These are phyloP conservation scores for Leptura quadrifasciata DNA, from an alignment of 2,888 invertebrate genomes.

Conservation along the genomic window DNA sequence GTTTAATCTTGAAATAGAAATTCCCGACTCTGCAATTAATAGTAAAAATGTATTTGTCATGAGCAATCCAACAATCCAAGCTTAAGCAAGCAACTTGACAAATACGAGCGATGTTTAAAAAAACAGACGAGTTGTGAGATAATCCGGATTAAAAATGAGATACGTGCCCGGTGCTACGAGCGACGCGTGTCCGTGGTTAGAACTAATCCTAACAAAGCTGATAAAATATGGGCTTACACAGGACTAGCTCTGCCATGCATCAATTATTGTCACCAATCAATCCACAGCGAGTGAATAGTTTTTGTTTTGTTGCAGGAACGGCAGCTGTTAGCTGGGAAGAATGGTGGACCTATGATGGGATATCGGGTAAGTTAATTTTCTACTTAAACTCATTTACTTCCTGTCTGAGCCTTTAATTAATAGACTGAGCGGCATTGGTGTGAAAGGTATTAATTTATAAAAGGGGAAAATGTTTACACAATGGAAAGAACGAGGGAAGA, in stretches of 20 bases:
- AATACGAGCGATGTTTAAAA: slow-evolving; percentile 58
- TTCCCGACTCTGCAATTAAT: slow-evolving; percentile 22
- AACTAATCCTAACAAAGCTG: slow-evolving; percentile 55
- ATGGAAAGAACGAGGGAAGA: slow-evolving; percentile 12
- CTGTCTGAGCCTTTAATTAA: slow-evolving; percentile 46
- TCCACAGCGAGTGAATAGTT: slow-evolving; percentile 54
- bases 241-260: slow-evolving; percentile 66
- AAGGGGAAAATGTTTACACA: slow-evolving; percentile 38
- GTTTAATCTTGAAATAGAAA: slow-evolving; percentile 19
- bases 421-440: slow-evolving; percentile 35
- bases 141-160: slow-evolving; percentile 74
- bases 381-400: slow-evolving; percentile 44
- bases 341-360: slow-evolving; percentile 97
- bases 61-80: slow-evolving; percentile 48
- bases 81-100: slow-evolving; percentile 56
- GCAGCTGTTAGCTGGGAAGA: slow-evolving; percentile 92
- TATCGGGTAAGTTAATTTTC: slow-evolving; percentile 84
- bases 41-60: slow-evolving; percentile 52
- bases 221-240: slow-evolving; percentile 59
- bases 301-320: slow-evolving; percentile 77
- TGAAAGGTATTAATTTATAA: slow-evolving; percentile 24
- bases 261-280: slow-evolving; percentile 69
- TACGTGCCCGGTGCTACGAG: slow-evolving; percentile 68
- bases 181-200: slow-evolving; percentile 57
- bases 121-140: slow-evolving; percentile 69